Evolutionary conservation across 2,113 vertebrate species (phyloP), one percentile per base, ranked within the genome.

Genomic region (Nyctereutes procyonoides): DNA sequence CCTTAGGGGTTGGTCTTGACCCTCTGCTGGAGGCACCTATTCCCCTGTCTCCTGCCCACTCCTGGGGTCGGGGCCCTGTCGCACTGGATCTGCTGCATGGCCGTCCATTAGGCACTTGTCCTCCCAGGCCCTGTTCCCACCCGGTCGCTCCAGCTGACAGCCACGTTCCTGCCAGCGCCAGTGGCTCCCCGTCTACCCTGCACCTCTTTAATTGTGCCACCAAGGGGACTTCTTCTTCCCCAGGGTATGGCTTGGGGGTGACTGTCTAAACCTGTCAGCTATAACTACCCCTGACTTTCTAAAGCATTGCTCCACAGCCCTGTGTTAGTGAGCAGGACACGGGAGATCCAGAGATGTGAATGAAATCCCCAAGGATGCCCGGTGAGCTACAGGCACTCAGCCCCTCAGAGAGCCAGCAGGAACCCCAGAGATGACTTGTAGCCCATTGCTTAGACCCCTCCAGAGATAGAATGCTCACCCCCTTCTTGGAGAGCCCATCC

Each of bases 191-290:
- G 1, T 81, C 58, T 86, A 76, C 8, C 35, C 17, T 24, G 2
- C 0, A 0, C 32, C n/a, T 77, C 67, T 58, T 93, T 90, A 51
- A 14, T 55, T 76, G 56, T 90, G 58, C 32, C 30, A 24, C 13
- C 48, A 76, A 92, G 82, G 77, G 58, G 19, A 20, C 69, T 56
- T 67, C 67, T 22, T 55, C 35, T 88, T 88, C 86, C 63, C 24
- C 22, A 11, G 14, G 60, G 26, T 3, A 32, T 73, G 48, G 19
- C 35, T 81, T 69, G 35, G 38, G 11, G 8, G 4, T 30, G 9
- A 86, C 20, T 92, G 55, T 48, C 92, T 96, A 69, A 96, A 56
- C 71, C 26, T 92, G 12, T 60, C 13, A 24, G 16, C 60, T 48
- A 2, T 81, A 83, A 93, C n/a, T 43, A 32, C 62, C n/a, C 28